A percentile compares a stretch with the other conserved stretches of the same genome.
Conservation (phyloP, 1,140 invertebrate species). For the Leptopilina clavipes region DNA sequence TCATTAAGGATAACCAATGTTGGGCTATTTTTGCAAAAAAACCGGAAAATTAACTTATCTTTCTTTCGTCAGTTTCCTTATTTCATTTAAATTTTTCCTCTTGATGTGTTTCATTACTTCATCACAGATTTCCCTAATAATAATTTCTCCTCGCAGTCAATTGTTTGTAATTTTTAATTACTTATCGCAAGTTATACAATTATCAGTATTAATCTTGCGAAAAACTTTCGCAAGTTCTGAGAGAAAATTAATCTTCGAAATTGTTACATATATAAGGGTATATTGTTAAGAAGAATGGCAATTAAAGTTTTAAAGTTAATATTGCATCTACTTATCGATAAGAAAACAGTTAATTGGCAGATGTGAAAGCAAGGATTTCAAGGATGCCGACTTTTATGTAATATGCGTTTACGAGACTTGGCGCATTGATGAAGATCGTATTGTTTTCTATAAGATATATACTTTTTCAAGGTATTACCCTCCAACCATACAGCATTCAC, state of each 20-base stretch:
- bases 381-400: slow-evolving; percentile 39
- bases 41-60: not conserved
- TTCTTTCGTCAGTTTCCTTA: no score
- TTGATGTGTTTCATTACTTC: no score
- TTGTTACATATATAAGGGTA: no score
- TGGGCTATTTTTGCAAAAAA: not conserved
- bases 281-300: not conserved
- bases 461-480: not conserved
- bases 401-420: not conserved
- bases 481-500: not conserved
- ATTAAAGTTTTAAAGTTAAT: not conserved
- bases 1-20: not conserved
- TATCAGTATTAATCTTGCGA: no score
- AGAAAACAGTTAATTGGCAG: slow-evolving; percentile 12
- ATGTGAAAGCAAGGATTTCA: slow-evolving; percentile 18
- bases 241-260: no score
- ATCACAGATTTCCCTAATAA: no score
- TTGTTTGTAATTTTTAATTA: no score
- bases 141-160: no score
- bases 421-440: not conserved
- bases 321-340: not conserved
- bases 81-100: no score
- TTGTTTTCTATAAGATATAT: not conserved
- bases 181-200: no score
- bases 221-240: no score